Conservation (phyloP, 64 coral and sea anemone genomes). For the Montipora capricornis region DNA sequence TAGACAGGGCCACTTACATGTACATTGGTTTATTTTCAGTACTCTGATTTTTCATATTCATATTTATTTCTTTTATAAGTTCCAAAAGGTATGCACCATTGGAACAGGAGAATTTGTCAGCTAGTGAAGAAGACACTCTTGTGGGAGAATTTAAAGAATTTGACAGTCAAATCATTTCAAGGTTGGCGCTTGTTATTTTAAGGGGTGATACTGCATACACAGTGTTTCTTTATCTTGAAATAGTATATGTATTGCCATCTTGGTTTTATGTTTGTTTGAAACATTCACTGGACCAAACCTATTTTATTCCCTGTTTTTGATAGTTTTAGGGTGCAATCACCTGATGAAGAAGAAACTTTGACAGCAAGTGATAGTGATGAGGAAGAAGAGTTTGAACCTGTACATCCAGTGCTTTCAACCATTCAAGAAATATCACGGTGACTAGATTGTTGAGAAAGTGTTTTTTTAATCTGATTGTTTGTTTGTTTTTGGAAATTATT, state of each 20-base stretch:
- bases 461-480: no score
- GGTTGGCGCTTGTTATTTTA: background rate
- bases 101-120: background rate
- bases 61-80: background rate
- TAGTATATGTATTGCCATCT: background rate
- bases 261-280: background rate
- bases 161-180: background rate
- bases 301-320: background rate
- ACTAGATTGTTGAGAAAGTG: no score
- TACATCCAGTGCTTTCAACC: no score
- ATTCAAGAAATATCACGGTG: no score
- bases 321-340: background rate
- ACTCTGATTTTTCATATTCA: background rate
- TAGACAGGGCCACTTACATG: background rate
- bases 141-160: background rate
- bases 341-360: background rate
- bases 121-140: background rate
- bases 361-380: constrained; percentile 1
- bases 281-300: no score
- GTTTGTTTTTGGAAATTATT: no score
- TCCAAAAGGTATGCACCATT: background rate
- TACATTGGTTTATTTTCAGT: background rate
- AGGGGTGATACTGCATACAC: background rate
- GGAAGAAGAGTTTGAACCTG: background rate
- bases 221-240: background rate